Conservation (phyloP, 2,797 vertebrate genomes). For the Coregonus ussuriensis region DNA sequence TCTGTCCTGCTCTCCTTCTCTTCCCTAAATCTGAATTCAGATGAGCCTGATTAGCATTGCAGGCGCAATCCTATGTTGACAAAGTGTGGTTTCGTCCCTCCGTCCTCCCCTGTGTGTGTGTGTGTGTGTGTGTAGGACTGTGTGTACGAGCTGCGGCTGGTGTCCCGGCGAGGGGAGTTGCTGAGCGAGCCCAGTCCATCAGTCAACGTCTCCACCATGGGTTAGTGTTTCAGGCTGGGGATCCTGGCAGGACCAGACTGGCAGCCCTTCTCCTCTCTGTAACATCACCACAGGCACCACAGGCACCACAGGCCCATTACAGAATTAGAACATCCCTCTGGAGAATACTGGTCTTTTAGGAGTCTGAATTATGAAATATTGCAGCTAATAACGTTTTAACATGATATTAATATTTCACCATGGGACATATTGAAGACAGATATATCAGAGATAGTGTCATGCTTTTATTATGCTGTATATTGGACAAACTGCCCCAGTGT, state of each 20-base stretch:
- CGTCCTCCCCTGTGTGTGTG: not conserved
- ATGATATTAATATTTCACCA: not conserved
- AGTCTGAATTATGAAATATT: not conserved
- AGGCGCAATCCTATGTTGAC: constrained; percentile 68
- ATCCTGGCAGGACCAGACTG: not conserved
- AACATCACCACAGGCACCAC: constrained; percentile 32
- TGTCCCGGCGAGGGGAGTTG: constrained; percentile 86
- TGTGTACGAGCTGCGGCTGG: constrained; percentile 90
- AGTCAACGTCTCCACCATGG: constrained; percentile 89
- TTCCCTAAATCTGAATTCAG: constrained; percentile 64
- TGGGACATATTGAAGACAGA: not conserved
- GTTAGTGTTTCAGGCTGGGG: constrained; percentile 73
- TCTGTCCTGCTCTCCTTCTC: constrained; percentile 20
- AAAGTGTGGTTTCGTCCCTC: constrained; percentile 73
- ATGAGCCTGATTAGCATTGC: constrained; percentile 75
- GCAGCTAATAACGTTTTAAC: not conserved
- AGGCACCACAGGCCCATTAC: constrained; percentile 22
- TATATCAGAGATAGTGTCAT: not conserved
- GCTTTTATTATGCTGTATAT: not conserved
- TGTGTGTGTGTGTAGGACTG: constrained; percentile 75
- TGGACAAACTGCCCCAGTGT: not conserved
- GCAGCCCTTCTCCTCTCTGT: not conserved
- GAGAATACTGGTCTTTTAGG: constrained; percentile 61
- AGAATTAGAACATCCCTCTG: constrained; percentile 59
- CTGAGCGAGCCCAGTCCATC: constrained; percentile 91